Conservation (phyloP, 2,113 vertebrate genomes). For the Onychorhynchus coronatus region DNA sequence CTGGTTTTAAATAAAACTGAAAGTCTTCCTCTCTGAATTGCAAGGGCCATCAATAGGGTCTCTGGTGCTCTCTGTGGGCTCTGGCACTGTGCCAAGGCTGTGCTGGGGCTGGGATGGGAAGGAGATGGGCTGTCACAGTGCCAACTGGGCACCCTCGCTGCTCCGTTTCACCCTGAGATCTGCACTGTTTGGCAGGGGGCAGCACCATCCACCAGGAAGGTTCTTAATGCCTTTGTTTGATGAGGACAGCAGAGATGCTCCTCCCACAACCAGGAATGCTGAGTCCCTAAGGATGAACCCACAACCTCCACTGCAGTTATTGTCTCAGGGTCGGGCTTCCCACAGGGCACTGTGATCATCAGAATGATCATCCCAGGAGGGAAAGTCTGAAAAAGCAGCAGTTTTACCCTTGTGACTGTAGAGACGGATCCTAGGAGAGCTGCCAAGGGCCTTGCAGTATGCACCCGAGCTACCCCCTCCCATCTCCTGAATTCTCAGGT, state of each 20-base stretch:
- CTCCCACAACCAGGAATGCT: neutral
- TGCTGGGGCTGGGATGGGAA: neutral
- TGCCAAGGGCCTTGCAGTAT: rapidly evolving
- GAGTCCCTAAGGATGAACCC: neutral
- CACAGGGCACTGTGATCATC: rapidly evolving
- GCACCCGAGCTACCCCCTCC: neutral
- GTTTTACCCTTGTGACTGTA: neutral
- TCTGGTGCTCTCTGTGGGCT: neutral
- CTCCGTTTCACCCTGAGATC: rapidly evolving
- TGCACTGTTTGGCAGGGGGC: neutral
- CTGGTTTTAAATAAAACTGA: neutral
- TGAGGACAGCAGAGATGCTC: neutral
- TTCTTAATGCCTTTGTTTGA: neutral
- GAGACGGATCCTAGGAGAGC: neutral
- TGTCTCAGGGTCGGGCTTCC: neutral
- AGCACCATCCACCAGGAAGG: neutral
- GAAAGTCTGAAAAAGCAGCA: neutral
- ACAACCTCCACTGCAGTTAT: neutral
- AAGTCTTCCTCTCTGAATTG: neutral
- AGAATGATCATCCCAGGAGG: neutral
- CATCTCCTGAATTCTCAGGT: neutral
- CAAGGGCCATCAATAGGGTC: neutral
- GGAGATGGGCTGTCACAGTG: neutral
- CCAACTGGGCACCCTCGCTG: rapidly evolving
- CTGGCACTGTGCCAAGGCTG: neutral